Percentiles rank a stretch among this genome's conserved stretches.
phyloP scores from a whole-genome alignment of 2,888 invertebrate genomes.

The Dicyrtoma fusca region DNA sequence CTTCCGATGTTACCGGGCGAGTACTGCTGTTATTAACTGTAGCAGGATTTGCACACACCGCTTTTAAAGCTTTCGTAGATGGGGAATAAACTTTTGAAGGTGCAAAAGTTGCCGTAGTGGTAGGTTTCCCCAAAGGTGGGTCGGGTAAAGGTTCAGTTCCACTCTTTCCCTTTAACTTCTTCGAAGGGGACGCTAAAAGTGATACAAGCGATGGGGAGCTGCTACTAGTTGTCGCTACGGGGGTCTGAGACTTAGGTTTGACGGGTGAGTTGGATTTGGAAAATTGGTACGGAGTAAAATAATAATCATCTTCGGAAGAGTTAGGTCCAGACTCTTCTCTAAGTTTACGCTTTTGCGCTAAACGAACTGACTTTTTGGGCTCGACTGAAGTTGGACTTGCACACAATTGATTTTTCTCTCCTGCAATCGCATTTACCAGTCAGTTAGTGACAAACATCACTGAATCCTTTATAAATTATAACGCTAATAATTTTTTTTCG shows the following conservation, averaged over 20 bases:
- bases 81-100: slow-evolving; percentile 3
- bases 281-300: slow-evolving; percentile 17
- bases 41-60: neutral
- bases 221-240: neutral
- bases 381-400: slow-evolving; percentile 16
- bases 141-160: neutral
- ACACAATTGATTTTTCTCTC: slow-evolving; percentile 7
- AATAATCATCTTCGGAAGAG: slow-evolving; percentile 25
- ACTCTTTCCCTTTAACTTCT: slow-evolving; percentile 12
- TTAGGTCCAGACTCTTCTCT: slow-evolving; percentile 34
- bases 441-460: no score
- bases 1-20: neutral
- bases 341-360: slow-evolving; percentile 40
- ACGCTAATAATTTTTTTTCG: no score
- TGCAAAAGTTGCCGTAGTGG: neutral
- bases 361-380: slow-evolving; percentile 40
- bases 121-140: neutral
- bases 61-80: neutral
- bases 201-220: neutral
- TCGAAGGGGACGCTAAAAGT: neutral
- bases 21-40: no score
- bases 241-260: slow-evolving; percentile 3
- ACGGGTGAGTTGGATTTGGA: slow-evolving; percentile 18
- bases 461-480: no score
- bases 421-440: no score